Base-by-base conservation (phyloP, 2,888 invertebrate genomes). In the Oeneis ivallda region DNA sequence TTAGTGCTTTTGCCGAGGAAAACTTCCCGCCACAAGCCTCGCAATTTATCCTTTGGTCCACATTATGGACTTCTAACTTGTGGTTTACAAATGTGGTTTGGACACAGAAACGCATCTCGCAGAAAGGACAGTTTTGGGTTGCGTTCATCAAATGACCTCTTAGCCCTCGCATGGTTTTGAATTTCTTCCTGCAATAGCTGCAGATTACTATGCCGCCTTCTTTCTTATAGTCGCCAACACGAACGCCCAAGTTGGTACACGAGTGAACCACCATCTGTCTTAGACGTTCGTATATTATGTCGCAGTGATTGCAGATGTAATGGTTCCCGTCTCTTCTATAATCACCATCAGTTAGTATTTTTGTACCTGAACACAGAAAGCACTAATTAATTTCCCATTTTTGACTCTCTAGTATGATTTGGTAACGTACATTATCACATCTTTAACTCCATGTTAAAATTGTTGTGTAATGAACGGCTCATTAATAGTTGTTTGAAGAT, bases 21-120 rank as follows among this genome's bases (percentile, higher is more conserved):
- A 87, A 90, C 0, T 64, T 72, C 3, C 80, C 79, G 13, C 83
- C 83, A 71, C 90, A 90, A 0, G 89, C 91, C 62, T 85, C 83
- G 54, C 90, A 90, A 3, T 83, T 79, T 62, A 81, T 78, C 4
- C 89, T 74, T 0, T 88, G 86, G 54, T 90, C 90, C 0, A 90
- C 72, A 3, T 81, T 74, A 47, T 90, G 90, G 0, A 68, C 79
- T 34, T 83, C 75, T 0, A 86, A 67, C 52, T 89, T 47, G 17
- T 47, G 47, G 17, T 7, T 4, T 8, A 47, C 15, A 15, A 17
- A 47, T 19, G 9, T 0, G 17, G 47, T 0, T 10, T n/a, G 2
- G 2, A 9, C 9, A 47, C 47, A 17, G 17, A 47, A 47, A 0
- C 10, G 8, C 3, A 47, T 15, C 17, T 47, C 47, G 17, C 47